phyloP scores from a whole-genome alignment of 2,797 vertebrate genomes.

The Taeniopygia guttata region DNA sequence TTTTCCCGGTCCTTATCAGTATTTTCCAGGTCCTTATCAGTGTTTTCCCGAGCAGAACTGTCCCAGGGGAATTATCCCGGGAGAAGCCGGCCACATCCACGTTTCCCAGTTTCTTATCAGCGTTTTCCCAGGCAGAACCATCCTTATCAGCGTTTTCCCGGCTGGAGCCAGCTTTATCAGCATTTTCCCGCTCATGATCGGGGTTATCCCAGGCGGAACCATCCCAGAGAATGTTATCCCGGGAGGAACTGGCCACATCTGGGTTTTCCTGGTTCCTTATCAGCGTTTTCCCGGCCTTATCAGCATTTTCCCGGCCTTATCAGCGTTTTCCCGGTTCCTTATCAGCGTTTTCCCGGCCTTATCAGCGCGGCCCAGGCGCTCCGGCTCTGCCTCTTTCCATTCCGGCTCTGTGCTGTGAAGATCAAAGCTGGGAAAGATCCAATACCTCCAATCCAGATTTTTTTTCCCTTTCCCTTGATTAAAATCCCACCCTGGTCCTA shows the following conservation, averaged over 20 bases:
- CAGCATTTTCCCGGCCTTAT: neutral
- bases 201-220: neutral
- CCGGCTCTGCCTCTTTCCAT: neutral
- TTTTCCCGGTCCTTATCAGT: neutral
- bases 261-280: accelerated
- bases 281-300: neutral
- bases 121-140: accelerated
- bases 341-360: neutral
- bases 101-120: accelerated
- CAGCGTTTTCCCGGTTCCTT: neutral
- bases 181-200: accelerated
- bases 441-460: neutral
- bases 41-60: neutral
- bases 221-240: accelerated
- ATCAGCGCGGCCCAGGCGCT: neutral
- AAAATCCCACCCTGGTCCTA: neutral
- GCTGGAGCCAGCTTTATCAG: neutral
- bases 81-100: neutral
- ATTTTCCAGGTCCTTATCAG: neutral
- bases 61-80: neutral
- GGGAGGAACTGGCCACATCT: neutral
- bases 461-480: neutral
- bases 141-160: neutral
- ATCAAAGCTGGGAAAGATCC: neutral
- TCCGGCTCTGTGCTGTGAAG: neutral